Conservation (phyloP, 2,888 invertebrate species). For the Platycnemis pennipes region DNA sequence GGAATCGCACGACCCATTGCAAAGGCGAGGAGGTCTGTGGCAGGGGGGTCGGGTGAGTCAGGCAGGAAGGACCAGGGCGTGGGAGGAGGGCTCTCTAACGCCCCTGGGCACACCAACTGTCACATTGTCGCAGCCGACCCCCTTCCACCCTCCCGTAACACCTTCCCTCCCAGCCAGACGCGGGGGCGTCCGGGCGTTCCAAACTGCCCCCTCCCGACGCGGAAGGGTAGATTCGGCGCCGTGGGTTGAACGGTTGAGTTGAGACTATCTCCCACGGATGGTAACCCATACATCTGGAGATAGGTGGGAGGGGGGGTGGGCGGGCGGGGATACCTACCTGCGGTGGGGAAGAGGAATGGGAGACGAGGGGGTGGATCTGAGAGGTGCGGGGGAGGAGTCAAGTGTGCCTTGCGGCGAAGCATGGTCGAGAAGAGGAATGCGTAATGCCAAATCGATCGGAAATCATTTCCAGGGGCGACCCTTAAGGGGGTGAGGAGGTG, state of each 20-base stretch:
- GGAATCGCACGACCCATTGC: too few species aligned
- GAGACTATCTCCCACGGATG: too few species aligned
- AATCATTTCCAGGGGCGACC: slow-evolving; percentile 41
- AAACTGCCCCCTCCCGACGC: background rate
- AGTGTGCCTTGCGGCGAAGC: slow-evolving; percentile 36
- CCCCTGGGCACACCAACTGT: background rate
- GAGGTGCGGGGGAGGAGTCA: background rate
- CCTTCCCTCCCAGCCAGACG: background rate
- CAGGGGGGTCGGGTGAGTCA: slow-evolving; percentile 24
- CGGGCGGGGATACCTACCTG: background rate
- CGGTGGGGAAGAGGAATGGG: background rate
- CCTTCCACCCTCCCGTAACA: background rate
- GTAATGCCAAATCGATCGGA: slow-evolving; percentile 64
- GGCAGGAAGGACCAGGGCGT: background rate
- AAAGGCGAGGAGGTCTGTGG: too few species aligned
- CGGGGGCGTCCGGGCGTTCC: background rate
- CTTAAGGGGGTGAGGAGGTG: background rate
- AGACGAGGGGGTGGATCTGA: background rate
- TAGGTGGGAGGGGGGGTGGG: background rate
- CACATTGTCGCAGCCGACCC: slow-evolving; percentile 11
- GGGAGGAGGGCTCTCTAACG: background rate
- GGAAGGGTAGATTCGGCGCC: background rate
- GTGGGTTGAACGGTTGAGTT: background rate
- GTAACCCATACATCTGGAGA: background rate
- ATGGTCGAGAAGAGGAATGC: slow-evolving; percentile 51